These are phyloP conservation scores for Gracilinanus agilis DNA, from an alignment of 2,113 vertebrate species.

Conservation along the genomic window DNA sequence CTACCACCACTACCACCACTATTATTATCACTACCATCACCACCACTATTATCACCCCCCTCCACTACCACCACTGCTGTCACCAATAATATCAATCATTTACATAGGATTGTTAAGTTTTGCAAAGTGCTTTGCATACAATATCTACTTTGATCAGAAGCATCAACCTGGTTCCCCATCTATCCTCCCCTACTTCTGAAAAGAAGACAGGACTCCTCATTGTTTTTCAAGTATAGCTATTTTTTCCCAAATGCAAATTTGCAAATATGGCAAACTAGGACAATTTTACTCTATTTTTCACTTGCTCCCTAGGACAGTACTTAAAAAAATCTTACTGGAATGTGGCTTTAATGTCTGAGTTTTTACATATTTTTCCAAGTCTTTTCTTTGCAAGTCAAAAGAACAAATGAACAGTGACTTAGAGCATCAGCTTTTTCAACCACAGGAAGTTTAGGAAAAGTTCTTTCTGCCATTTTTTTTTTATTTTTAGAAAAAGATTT, in stretches of 20 bases:
- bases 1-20: not conserved
- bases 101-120: not conserved
- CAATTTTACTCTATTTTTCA: conserved; percentile 47
- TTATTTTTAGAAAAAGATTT: conserved; percentile 46
- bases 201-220: conserved; percentile 33
- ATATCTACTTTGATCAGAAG: not conserved
- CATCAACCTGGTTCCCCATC: not conserved
- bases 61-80: not conserved
- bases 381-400: conserved; percentile 49
- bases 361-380: not conserved
- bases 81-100: not conserved
- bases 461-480: conserved; percentile 34
- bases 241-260: conserved; percentile 21
- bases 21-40: not conserved
- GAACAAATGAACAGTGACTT: not conserved
- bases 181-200: not conserved
- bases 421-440: conserved; percentile 28
- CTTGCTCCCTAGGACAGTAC: not conserved
- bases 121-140: not conserved
- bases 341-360: conserved; percentile 13
- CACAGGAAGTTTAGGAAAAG: conserved; percentile 25
- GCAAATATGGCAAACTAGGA: conserved; percentile 31
- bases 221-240: conserved; percentile 29
- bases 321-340: not conserved
- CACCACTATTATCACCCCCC: too few species aligned